Evolutionary conservation across 1,140 invertebrate species (phyloP).

Genomic region (Metopolophium dirhodum): DNA sequence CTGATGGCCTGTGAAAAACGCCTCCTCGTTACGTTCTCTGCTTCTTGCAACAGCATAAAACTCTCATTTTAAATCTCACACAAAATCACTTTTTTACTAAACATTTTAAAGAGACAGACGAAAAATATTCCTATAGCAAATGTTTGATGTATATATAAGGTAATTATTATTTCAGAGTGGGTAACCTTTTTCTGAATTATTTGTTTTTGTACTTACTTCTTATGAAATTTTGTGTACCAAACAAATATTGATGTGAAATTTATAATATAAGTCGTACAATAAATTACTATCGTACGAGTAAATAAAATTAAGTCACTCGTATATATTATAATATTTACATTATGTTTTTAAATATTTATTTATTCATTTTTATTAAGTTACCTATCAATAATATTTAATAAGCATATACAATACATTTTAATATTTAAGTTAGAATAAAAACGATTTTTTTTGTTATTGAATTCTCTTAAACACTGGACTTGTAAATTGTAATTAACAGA

Average conservation of each 20-base stretch:
- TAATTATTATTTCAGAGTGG: neutral
- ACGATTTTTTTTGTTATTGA: too few relatives aligned
- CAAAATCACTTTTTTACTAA: neutral
- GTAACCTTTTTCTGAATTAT: neutral
- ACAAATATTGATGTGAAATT: neutral
- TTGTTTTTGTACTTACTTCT: neutral
- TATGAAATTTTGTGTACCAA: neutral
- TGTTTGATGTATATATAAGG: neutral
- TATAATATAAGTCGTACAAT: neutral
- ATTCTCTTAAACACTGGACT: neutral
- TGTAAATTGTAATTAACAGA: neutral
- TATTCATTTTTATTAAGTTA: neutral
- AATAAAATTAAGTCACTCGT: too few relatives aligned
- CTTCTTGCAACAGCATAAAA: neutral
- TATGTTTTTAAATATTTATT: too few relatives aligned
- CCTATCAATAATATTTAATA: neutral
- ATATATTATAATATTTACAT: too few relatives aligned
- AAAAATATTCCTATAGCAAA: neutral
- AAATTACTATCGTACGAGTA: too few relatives aligned
- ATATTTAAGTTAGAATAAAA: neutral
- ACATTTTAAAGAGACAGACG: neutral
- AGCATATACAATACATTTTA: neutral
- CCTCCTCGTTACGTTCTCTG: slow-evolving; percentile 35
- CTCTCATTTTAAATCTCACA: neutral
- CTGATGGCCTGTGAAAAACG: neutral